phyloP scores from a whole-genome alignment of 2,888 invertebrate species.

The Tachina fera region DNA sequence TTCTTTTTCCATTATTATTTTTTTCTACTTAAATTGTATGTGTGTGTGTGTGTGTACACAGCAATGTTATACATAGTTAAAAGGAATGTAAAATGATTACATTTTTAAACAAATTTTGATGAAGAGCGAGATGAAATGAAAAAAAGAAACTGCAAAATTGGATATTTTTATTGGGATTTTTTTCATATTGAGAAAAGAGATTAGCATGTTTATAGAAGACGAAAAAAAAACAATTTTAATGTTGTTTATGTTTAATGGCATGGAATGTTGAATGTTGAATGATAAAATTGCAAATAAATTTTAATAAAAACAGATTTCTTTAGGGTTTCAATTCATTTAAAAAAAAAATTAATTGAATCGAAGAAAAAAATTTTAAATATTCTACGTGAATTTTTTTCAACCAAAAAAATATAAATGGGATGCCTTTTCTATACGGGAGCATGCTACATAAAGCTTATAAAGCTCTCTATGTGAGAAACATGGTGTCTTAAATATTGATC shows the following conservation, averaged over 20 bases:
- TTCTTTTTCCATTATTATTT: slow-evolving; percentile 38
- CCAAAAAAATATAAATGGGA: too few species aligned
- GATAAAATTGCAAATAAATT: slow-evolving; percentile 28
- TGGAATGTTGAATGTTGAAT: slow-evolving; percentile 36
- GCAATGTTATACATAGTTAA: slow-evolving; percentile 21
- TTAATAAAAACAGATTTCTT: background rate
- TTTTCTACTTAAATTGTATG: slow-evolving; percentile 19
- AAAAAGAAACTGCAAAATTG: slow-evolving; percentile 9
- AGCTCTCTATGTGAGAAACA: too few species aligned
- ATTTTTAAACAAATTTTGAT: slow-evolving; percentile 60
- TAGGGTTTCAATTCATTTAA: background rate
- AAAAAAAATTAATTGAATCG: background rate
- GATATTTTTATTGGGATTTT: slow-evolving; percentile 12
- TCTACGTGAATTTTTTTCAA: too few species aligned
- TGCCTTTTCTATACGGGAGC: too few species aligned
- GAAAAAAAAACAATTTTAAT: slow-evolving; percentile 21
- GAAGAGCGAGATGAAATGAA: slow-evolving; percentile 19
- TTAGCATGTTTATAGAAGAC: slow-evolving; percentile 40
- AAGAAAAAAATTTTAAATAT: too few species aligned
- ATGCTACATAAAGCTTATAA: too few species aligned
- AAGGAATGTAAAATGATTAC: slow-evolving; percentile 60
- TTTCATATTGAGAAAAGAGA: slow-evolving; percentile 54
- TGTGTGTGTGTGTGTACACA: background rate
- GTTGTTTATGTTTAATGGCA: slow-evolving; percentile 39
- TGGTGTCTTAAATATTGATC: too few species aligned